phyloP scores from a whole-genome alignment of 2,113 vertebrate species.

The Heterotilapia buettikoferi region DNA sequence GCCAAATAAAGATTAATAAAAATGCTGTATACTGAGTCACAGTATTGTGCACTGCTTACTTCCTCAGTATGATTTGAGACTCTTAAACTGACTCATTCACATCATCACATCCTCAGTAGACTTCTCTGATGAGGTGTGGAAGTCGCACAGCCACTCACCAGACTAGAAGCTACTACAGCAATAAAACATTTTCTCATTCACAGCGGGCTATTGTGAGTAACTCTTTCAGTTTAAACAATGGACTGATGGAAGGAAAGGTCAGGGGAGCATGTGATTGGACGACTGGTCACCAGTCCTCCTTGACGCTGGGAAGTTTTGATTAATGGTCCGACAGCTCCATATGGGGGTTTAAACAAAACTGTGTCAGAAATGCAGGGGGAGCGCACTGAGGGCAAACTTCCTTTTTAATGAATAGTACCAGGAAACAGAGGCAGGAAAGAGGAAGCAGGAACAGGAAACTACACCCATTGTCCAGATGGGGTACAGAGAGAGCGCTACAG shows the following conservation, averaged over 20 bases:
- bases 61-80: slow-evolving; percentile 27
- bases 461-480: slow-evolving; percentile 65
- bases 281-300: slow-evolving; percentile 44
- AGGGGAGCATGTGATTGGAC: slow-evolving; percentile 45
- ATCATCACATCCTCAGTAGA: slow-evolving; percentile 31
- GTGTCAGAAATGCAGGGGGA: background rate
- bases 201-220: slow-evolving; percentile 49
- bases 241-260: slow-evolving; percentile 48
- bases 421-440: slow-evolving; percentile 71
- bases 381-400: slow-evolving; percentile 31
- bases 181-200: slow-evolving; percentile 34
- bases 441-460: slow-evolving; percentile 71
- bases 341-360: slow-evolving; percentile 30
- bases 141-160: slow-evolving; percentile 3
- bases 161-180: background rate
- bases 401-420: slow-evolving; percentile 61
- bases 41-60: background rate
- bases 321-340: slow-evolving; percentile 44
- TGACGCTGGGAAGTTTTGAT: slow-evolving; percentile 58
- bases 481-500: slow-evolving; percentile 3
- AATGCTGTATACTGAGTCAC: background rate
- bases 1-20: background rate
- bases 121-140: slow-evolving; percentile 32
- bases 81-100: slow-evolving; percentile 19
- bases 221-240: slow-evolving; percentile 51